Percentiles rank a stretch among this genome's conserved stretches.
These are phyloP conservation scores for Bos javanicus DNA, from an alignment of 2,113 vertebrate genomes.

Conservation along the genomic window DNA sequence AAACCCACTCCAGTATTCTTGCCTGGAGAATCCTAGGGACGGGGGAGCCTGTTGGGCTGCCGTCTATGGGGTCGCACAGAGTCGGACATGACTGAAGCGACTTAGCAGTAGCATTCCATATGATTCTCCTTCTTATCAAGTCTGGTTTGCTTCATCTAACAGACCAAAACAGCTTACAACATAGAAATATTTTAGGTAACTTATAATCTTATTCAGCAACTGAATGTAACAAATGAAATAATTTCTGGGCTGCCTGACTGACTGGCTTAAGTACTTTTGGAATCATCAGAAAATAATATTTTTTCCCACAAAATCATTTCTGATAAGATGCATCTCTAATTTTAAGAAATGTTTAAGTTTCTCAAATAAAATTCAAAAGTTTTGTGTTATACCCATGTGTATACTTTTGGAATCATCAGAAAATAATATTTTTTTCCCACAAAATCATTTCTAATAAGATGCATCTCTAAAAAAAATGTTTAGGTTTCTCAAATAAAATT, in stretches of 20 bases:
- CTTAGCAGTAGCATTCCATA: neutral
- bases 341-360: neutral
- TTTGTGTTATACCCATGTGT: neutral
- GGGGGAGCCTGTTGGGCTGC: neutral
- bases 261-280: neutral
- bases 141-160: conserved; percentile 11
- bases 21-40: too few relatives aligned
- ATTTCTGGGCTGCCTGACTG: neutral
- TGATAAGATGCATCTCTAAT: neutral
- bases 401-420: neutral
- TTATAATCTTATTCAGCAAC: conserved; percentile 9
- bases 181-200: neutral
- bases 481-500: neutral
- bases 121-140: neutral
- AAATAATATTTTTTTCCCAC: neutral
- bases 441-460: neutral
- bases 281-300: neutral
- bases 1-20: too few relatives aligned
- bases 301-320: neutral
- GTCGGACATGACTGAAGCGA: too few relatives aligned
- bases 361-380: neutral
- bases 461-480: neutral
- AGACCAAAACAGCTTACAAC: conserved; percentile 28
- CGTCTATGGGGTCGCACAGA: too few relatives aligned
- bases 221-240: neutral